A percentile compares a stretch with the other conserved stretches of the same genome.
These are phyloP conservation scores for Zaprionus lachaisei DNA, from an alignment of 1,140 invertebrate genomes.

Conservation along the genomic window DNA sequence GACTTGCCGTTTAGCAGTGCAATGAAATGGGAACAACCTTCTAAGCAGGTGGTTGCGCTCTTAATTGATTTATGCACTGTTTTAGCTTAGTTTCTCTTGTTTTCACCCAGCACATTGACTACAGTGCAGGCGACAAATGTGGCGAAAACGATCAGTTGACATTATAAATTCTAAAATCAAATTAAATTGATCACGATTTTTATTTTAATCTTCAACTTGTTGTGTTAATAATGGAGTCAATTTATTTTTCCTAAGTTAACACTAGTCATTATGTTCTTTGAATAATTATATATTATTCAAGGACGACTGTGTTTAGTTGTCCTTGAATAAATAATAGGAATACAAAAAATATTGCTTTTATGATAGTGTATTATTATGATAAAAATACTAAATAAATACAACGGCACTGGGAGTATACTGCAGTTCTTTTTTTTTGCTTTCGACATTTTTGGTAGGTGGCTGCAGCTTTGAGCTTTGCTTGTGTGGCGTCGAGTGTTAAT, in stretches of 20 bases:
- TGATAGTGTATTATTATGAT: too few relatives aligned
- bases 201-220: too few relatives aligned
- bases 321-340: too few relatives aligned
- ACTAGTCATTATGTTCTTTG: too few relatives aligned
- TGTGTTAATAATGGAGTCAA: too few relatives aligned
- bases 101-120: neutral
- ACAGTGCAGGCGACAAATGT: neutral
- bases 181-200: too few relatives aligned
- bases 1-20: neutral
- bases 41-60: neutral
- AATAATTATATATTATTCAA: too few relatives aligned
- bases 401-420: too few relatives aligned
- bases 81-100: neutral
- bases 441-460: constrained; percentile 24
- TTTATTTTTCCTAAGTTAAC: too few relatives aligned
- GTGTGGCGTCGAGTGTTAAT: constrained; percentile 33
- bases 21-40: neutral
- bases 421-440: neutral
- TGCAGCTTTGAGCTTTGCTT: constrained; percentile 3
- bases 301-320: too few relatives aligned
- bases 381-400: too few relatives aligned
- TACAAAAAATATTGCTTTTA: too few relatives aligned
- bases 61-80: constrained; percentile 1
- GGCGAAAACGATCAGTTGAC: neutral
- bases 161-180: neutral